Evolutionary conservation across 2,888 invertebrate genomes (phyloP).

Genomic region (Lycocerus yunnanus): DNA sequence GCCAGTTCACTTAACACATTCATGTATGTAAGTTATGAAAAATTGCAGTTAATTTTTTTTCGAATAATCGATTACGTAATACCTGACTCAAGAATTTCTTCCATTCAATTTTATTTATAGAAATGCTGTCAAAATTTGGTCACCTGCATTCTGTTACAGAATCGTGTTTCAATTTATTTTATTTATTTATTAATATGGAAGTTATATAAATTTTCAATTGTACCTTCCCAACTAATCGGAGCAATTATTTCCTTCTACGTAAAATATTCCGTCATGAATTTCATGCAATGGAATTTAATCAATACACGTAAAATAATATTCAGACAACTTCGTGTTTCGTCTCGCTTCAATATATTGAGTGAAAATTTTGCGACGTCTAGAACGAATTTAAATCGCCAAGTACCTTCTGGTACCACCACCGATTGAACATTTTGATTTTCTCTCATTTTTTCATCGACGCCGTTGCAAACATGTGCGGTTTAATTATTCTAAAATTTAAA

Average conservation of each 20-base stretch:
- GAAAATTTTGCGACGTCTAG: conserved; percentile 1
- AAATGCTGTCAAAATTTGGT: background rate
- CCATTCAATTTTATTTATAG: background rate
- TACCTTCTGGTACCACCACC: conserved; percentile 19
- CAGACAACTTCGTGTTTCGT: conserved; percentile 4
- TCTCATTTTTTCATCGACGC: background rate
- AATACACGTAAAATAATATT: background rate
- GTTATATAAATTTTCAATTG: background rate
- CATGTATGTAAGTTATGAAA: background rate
- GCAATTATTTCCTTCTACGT: background rate
- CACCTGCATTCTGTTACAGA: background rate
- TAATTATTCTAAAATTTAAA: background rate
- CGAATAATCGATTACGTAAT: background rate
- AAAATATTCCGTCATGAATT: background rate
- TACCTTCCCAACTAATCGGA: background rate
- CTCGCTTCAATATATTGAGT: conserved; percentile 9
- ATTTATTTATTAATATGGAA: too few species aligned
- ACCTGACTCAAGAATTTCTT: background rate
- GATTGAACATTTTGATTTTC: conserved; percentile 3
- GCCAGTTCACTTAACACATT: conserved; percentile 2
- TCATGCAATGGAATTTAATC: background rate
- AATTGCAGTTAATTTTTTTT: background rate
- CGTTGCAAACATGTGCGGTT: background rate
- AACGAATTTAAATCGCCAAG: conserved; percentile 10
- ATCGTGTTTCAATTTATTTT: background rate